These are phyloP conservation scores for Pseudopleuronectes americanus DNA, from an alignment of 2,797 vertebrate species.

Conservation along the genomic window DNA sequence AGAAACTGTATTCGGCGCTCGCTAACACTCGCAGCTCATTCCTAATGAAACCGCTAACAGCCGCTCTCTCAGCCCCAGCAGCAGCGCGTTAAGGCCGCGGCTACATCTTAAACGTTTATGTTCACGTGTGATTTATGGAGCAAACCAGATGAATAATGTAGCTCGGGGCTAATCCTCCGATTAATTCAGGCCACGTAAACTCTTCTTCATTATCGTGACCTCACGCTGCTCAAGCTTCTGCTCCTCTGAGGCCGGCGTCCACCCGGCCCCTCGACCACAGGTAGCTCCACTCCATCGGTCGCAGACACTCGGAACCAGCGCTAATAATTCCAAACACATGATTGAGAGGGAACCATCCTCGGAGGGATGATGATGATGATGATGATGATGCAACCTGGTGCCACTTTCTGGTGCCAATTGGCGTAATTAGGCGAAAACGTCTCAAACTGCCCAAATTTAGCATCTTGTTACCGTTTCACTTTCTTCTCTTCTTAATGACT, in stretches of 20 bases:
- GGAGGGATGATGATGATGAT: too few relatives aligned
- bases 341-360: too few relatives aligned
- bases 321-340: neutral
- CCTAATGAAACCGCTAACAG: slow-evolving; percentile 50
- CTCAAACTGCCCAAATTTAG: neutral
- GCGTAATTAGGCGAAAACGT: slow-evolving; percentile 12
- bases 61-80: slow-evolving; percentile 36
- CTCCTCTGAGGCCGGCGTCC: slow-evolving; percentile 19
- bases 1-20: neutral
- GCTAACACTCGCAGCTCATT: neutral
- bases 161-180: slow-evolving; percentile 26
- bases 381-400: too few relatives aligned
- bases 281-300: slow-evolving; percentile 16
- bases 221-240: slow-evolving; percentile 58
- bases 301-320: neutral
- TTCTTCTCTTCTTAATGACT: neutral
- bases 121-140: slow-evolving; percentile 48
- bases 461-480: neutral
- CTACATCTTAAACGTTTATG: slow-evolving; percentile 45
- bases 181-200: slow-evolving; percentile 53
- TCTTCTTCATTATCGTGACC: slow-evolving; percentile 39
- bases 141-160: slow-evolving; percentile 60
- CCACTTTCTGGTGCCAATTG: neutral
- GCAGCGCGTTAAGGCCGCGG: slow-evolving; percentile 24
- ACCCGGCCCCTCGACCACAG: slow-evolving; percentile 6